phyloP scores from a whole-genome alignment of 2,888 invertebrate species.

The Epinotia ramella region DNA sequence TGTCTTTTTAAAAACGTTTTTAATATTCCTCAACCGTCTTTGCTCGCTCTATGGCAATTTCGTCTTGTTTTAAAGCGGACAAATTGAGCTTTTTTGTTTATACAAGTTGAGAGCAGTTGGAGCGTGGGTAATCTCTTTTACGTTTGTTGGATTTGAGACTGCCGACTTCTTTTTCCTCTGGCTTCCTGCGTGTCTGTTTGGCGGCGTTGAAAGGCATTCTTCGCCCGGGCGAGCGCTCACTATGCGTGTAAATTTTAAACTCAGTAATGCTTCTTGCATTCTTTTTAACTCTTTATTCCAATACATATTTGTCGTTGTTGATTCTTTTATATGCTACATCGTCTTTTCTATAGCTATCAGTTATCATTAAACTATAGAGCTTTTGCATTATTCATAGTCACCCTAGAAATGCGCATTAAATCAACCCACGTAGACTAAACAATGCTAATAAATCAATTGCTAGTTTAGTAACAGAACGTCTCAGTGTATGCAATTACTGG shows the following conservation, averaged over 20 bases:
- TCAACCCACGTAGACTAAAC: neutral
- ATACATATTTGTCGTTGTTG: constrained; percentile 62
- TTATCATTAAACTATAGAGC: constrained; percentile 24
- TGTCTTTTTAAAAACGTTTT: constrained; percentile 81
- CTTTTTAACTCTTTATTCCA: constrained; percentile 61
- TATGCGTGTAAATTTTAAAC: constrained; percentile 80
- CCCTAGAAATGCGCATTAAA: neutral
- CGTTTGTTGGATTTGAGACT: constrained; percentile 81
- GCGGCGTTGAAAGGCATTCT: constrained; percentile 65
- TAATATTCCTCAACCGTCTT: constrained; percentile 81
- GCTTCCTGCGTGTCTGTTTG: constrained; percentile 65
- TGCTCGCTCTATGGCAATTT: constrained; percentile 76
- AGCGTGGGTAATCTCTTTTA: constrained; percentile 83
- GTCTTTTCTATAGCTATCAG: constrained; percentile 15
- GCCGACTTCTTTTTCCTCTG: constrained; percentile 73
- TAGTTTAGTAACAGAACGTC: constrained; percentile 50
- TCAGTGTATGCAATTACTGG: constrained; percentile 54
- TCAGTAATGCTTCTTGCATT: constrained; percentile 62
- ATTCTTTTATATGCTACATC: constrained; percentile 50
- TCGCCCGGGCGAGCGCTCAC: constrained; percentile 69
- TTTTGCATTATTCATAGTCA: neutral
- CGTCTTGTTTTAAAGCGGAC: constrained; percentile 77
- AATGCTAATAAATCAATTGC: constrained; percentile 37
- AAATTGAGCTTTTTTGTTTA: constrained; percentile 81
- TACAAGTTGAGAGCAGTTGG: constrained; percentile 82